Conservation (phyloP, 92 coral and sea anemone species). For the Desmophyllum pertusum region DNA sequence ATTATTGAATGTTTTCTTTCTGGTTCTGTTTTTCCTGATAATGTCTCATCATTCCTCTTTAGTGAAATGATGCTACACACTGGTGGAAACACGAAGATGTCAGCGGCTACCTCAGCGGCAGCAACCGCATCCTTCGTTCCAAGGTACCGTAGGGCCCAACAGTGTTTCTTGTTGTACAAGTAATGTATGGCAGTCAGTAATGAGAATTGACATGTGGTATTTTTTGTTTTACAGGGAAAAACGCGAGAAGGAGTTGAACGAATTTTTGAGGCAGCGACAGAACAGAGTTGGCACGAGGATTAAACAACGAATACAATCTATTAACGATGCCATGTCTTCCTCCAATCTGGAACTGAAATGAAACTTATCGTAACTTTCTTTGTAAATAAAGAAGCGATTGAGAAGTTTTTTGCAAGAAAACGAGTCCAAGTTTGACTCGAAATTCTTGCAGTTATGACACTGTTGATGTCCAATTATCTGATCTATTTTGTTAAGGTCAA, state of each 20-base stretch:
- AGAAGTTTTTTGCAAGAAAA: neutral
- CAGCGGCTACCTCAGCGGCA: slow-evolving; percentile 32
- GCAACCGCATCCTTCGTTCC: slow-evolving; percentile 47
- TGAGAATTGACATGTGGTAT: too few relatives aligned
- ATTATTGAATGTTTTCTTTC: neutral
- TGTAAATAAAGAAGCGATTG: neutral
- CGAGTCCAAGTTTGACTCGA: neutral
- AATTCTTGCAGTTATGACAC: neutral
- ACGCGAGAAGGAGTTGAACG: slow-evolving; percentile 86
- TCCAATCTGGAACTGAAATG: slow-evolving; percentile 67
- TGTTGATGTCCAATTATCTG: neutral
- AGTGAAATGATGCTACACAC: slow-evolving; percentile 56
- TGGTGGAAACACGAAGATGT: slow-evolving; percentile 32
- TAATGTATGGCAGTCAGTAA: too few relatives aligned
- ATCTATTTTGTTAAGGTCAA: neutral
- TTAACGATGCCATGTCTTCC: slow-evolving; percentile 68
- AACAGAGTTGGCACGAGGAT: slow-evolving; percentile 89
- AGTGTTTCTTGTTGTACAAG: neutral
- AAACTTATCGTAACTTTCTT: neutral
- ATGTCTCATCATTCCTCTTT: neutral
- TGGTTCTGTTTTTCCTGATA: neutral
- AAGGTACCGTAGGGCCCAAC: slow-evolving; percentile 38
- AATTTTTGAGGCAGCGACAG: slow-evolving; percentile 74
- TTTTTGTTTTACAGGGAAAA: slow-evolving; percentile 66
- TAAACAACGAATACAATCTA: slow-evolving; percentile 75